Conservation (phyloP, 2,888 invertebrate genomes). For the Tricholauxania praeusta region DNA sequence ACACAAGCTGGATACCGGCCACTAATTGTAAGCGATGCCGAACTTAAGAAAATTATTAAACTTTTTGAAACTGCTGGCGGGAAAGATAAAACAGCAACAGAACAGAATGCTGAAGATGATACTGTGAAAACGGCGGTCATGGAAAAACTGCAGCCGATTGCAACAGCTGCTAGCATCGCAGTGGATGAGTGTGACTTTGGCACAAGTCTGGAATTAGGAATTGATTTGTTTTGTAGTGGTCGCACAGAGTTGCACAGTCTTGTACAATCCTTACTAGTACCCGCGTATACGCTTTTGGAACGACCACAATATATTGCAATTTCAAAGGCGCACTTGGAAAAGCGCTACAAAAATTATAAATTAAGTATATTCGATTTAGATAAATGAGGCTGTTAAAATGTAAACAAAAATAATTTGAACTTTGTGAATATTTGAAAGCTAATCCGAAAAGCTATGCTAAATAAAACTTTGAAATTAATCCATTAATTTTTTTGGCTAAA, state of each 20-base stretch:
- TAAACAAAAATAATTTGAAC: too few species aligned
- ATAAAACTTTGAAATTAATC: too few species aligned
- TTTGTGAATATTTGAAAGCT: too few species aligned
- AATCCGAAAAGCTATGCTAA: too few species aligned
- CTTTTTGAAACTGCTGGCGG: slow-evolving; percentile 72
- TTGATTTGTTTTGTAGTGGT: slow-evolving; percentile 86
- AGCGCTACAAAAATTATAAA: slow-evolving; percentile 73
- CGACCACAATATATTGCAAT: slow-evolving; percentile 81
- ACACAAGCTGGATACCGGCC: slow-evolving; percentile 88
- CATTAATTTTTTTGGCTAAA: too few species aligned
- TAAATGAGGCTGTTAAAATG: slow-evolving; percentile 41
- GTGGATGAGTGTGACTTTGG: slow-evolving; percentile 97
- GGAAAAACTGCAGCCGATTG: slow-evolving; percentile 81
- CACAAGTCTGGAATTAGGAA: slow-evolving; percentile 89
- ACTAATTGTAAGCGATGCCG: slow-evolving; percentile 77
- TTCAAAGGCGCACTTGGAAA: slow-evolving; percentile 79
- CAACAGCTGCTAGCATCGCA: slow-evolving; percentile 79
- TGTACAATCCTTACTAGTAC: slow-evolving; percentile 75
- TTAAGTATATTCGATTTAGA: slow-evolving; percentile 68
- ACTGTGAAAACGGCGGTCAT: slow-evolving; percentile 73
- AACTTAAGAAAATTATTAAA: slow-evolving; percentile 77
- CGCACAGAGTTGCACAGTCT: slow-evolving; percentile 76
- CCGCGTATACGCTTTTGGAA: slow-evolving; percentile 82
- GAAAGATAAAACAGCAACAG: slow-evolving; percentile 42
- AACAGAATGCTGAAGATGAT: slow-evolving; percentile 60